Evolutionary conservation across 2,113 vertebrate genomes (phyloP).

Genomic region (Plestiodon gilberti): DNA sequence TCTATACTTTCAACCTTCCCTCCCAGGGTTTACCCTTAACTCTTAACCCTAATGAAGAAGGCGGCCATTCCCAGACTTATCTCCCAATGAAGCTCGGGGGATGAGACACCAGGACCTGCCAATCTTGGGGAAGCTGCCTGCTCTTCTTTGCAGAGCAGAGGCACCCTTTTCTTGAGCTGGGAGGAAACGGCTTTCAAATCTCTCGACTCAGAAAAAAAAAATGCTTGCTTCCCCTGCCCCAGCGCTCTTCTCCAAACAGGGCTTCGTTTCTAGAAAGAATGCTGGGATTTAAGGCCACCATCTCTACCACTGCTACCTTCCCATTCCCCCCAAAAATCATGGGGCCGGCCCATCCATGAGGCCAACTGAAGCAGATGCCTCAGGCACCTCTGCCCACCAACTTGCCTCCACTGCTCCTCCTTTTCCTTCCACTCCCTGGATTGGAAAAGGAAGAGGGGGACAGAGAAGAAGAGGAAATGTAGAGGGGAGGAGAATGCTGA

Average conservation of each 20-base stretch:
- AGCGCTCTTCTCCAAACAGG: not conserved
- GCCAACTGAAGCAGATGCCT: too few species aligned
- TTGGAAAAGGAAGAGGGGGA: too few species aligned
- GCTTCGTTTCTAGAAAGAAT: not conserved
- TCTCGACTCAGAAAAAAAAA: not conserved
- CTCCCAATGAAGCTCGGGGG: not conserved
- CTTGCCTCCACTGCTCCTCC: too few species aligned
- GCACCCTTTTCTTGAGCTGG: not conserved
- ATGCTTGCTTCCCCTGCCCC: not conserved
- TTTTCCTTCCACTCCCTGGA: too few species aligned
- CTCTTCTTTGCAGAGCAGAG: not conserved
- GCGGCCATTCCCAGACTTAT: not conserved
- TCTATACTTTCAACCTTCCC: slow-evolving; percentile 28
- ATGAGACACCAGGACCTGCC: not conserved
- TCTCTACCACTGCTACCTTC: too few species aligned
- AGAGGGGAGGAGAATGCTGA: too few species aligned
- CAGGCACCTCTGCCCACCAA: too few species aligned
- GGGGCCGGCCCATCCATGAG: too few species aligned
- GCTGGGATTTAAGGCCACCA: not conserved
- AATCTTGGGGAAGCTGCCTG: not conserved
- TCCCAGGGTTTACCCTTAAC: not conserved
- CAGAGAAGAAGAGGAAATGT: too few species aligned
- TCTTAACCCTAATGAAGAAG: slow-evolving; percentile 5
- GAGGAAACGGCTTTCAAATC: not conserved
- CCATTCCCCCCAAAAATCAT: too few species aligned